Percentiles rank a stretch among this genome's conserved stretches.
Conservation (phyloP, 2,113 vertebrate genomes). For the Diphyllodes magnificus region DNA sequence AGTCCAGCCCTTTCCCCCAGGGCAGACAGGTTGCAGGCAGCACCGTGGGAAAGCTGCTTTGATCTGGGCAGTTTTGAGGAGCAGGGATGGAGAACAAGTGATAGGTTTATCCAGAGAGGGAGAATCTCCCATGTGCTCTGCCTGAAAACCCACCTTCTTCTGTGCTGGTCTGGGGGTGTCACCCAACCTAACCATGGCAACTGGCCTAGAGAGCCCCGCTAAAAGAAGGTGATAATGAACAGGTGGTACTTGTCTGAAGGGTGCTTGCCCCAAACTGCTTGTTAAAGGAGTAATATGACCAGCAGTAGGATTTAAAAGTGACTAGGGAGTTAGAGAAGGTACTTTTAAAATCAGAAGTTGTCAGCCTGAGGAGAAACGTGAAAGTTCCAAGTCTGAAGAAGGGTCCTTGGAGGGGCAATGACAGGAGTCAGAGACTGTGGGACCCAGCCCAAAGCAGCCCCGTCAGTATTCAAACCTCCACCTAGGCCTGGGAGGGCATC, state of each 20-base stretch:
- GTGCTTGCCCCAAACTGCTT: background rate
- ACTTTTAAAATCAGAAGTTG: background rate
- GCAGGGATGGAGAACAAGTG: fast-evolving
- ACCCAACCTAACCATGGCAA: background rate
- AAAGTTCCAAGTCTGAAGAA: background rate
- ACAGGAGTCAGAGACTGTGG: background rate
- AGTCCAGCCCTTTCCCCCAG: background rate
- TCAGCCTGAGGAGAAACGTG: background rate
- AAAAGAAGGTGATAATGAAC: background rate
- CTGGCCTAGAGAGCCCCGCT: background rate
- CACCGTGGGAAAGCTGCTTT: background rate
- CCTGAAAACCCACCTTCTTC: background rate
- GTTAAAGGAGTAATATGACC: too few relatives aligned
- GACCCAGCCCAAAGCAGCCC: background rate
- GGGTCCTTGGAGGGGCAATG: background rate
- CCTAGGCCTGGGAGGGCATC: background rate
- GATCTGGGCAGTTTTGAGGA: background rate
- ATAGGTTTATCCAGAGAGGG: too few relatives aligned
- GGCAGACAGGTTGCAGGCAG: background rate
- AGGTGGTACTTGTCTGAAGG: background rate
- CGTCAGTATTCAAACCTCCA: background rate
- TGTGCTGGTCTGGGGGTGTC: background rate
- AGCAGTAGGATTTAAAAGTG: background rate
- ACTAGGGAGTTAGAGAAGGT: background rate
- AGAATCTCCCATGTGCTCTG: fast-evolving